Evolutionary conservation across 2,888 invertebrate genomes (phyloP), one percentile per base, ranked within the genome.

Genomic region (Conus canariensis): DNA sequence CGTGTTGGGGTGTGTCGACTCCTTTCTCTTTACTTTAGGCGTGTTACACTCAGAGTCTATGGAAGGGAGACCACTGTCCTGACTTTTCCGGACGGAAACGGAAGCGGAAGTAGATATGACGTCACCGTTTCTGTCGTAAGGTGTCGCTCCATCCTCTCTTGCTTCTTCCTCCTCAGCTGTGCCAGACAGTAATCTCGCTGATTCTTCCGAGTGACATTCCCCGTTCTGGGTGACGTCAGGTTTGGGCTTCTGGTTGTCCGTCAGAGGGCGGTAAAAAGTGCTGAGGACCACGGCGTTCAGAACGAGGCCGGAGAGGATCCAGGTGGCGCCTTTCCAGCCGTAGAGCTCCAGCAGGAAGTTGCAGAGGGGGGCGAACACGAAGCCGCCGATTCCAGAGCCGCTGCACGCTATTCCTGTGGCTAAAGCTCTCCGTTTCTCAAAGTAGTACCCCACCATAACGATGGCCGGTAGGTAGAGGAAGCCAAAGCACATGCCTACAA

Each of bases 401-500:
- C 99, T 99, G 14, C 99, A 98, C 0, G 99, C 98, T 88, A 99
- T 97, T 4, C 99, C 99, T 0, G 99, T 99, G 0, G 99, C 99
- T 89, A 99, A 96, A 0, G 99, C 99, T 90, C 99, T 97, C 97
- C 98, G 98, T 96, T 98, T 98, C 96, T 99, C 99, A 96, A 99
- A 99, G 97, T 99, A 99, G 97, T 99, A 99, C 30, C 99, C 99
- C 60, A 99, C 98, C 83, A 98, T 98, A 93, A 99, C 98, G 82
- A 99, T 99, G 6, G 99, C 98, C 0, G 99, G 99, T 93, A 99
- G 98, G 97, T 99, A 99, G 94, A 99, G 98, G 97, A 99, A 97
- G 88, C 99, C 99, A 95, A 98, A 98, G 1, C 99, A 99, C 93
- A 98, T 97, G 91, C 99, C 98, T 98, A 97, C 64, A n/a, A 25